Base-by-base conservation (phyloP, 92 coral and sea anemone genomes). In the Zoanthus sansibaricus region DNA sequence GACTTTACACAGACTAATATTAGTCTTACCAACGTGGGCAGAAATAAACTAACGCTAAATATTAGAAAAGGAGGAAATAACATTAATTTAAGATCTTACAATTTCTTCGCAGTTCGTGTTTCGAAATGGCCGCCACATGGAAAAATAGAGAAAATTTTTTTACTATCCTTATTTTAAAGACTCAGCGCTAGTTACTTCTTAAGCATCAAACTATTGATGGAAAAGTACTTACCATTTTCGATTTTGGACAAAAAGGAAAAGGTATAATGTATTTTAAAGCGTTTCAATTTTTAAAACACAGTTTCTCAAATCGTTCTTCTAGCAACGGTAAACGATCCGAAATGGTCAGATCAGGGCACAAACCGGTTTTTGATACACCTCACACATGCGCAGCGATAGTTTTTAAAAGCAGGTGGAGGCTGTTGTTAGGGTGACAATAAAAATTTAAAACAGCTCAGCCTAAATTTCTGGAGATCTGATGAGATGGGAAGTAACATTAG, bases 31-130 rank as follows among this genome's bases (percentile, higher is more conserved):
- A 45, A 96, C 96, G 75, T 96, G 98, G 79, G 94, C 90, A 72
- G 98, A 96, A 88, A 96, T 94, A 71, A 98, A 96, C 93, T 96
- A 98, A 91, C 98, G 96, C 98, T 96, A 75, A 37, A 86, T n/a
- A n/a, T n/a, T n/a, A 54, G n/a, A 58, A 9, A 58, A 14, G 14
- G 14, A 58, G 0, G 4, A 16, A 58, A 12, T 11, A 58, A 16
- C 14, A 58, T 58, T n/a, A 1, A 11, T n/a, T 5, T 14, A 3
- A 3, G 5, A 15, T 58, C n/a, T 58, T 5, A 58, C n/a, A n/a
- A 14, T n/a, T n/a, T 33, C 42, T 33, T 33, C 42, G 42, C 42
- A 33, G 42, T 33, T 33, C 3, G 3, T 1, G 42, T 33, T 33
- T 1, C 42, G 42, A 33, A 33, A 33, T 33, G 42, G 42, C 42